These are phyloP conservation scores for Parapsyche elsis DNA, from an alignment of 1,140 invertebrate genomes.

Conservation along the genomic window DNA sequence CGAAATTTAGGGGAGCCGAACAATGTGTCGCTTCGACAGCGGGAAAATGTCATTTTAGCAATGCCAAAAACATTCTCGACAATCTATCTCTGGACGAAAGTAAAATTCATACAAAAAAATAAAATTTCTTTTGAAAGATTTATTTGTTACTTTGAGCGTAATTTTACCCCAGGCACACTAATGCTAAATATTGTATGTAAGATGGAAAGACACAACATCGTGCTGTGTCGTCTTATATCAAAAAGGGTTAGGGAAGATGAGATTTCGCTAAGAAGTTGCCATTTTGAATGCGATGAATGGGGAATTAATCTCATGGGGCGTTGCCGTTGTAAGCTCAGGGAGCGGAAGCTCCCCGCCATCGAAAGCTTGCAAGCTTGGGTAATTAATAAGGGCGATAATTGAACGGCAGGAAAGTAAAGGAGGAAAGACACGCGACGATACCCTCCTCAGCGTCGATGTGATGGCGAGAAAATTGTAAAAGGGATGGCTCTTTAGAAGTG, in stretches of 20 bases:
- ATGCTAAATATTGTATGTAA: no score
- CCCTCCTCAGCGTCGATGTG: background rate
- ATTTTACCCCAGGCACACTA: no score
- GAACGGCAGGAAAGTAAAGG: background rate
- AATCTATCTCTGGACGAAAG: background rate
- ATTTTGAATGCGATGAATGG: conserved; percentile 27
- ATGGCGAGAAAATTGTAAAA: background rate
- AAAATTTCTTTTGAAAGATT: background rate
- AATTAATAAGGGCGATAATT: conserved; percentile 38
- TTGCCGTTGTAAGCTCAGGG: no score
- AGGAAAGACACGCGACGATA: conserved; percentile 6
- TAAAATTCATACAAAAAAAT: background rate
- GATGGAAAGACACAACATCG: no score
- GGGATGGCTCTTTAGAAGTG: background rate
- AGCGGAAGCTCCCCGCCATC: background rate
- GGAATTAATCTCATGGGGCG: conserved; percentile 32
- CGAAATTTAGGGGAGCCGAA: background rate
- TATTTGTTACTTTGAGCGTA: background rate
- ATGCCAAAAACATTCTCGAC: background rate
- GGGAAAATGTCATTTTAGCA: background rate
- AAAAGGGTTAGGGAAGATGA: no score
- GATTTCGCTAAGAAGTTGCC: background rate
- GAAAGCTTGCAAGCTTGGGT: background rate
- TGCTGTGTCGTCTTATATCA: no score
- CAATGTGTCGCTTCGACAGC: no score